Base-by-base conservation (phyloP, 1,140 invertebrate genomes). In the Centruroides sculpturatus region DNA sequence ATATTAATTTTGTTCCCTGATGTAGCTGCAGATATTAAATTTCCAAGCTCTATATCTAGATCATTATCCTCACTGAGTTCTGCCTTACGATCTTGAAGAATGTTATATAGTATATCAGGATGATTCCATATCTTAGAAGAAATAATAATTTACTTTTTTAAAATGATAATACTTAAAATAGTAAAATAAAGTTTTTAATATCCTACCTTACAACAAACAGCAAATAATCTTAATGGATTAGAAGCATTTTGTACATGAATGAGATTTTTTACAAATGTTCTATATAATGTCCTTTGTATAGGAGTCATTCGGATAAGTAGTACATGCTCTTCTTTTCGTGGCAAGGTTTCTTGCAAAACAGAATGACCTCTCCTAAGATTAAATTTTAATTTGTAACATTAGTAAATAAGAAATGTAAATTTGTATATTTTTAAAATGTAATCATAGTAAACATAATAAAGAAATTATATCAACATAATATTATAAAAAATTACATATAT, bases 211-310 rank as follows among this genome's bases (percentile, higher is more conserved):
- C 93, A 97, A 73, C 95, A 98, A 57, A 98, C 91, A 50, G 95
- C 91, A 77, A 98, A 99, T 5, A 96, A 92, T 73, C 95, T 96
- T 10, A 99, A 78, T 1, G 96, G 93, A 79, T 98, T 98, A 6
- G 71, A 70, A 64, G 92, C 88, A 36, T 87, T 82, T 62, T 88
- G 85, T 9, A 81, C 85, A 54, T 87, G 79, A 3, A 89, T 85
- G 3, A 95, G 85, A 74, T 94, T 89, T 69, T 89, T 87, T 84
- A 95, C 92, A 68, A 94, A 94, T 3, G 82, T 83, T 64, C 89
- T 85, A 68, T 96, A 96, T 0, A 97, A 75, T 70, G 85, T 84
- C 23, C 88, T 78, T 74, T 97, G 92, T 68, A 93, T 82, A 3
- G 81, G 70, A 1, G 90, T 92, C 85, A 97, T 89, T 55, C 89